These are phyloP conservation scores for Harpagifer antarcticus DNA, from an alignment of 2,797 vertebrate species.

Conservation along the genomic window DNA sequence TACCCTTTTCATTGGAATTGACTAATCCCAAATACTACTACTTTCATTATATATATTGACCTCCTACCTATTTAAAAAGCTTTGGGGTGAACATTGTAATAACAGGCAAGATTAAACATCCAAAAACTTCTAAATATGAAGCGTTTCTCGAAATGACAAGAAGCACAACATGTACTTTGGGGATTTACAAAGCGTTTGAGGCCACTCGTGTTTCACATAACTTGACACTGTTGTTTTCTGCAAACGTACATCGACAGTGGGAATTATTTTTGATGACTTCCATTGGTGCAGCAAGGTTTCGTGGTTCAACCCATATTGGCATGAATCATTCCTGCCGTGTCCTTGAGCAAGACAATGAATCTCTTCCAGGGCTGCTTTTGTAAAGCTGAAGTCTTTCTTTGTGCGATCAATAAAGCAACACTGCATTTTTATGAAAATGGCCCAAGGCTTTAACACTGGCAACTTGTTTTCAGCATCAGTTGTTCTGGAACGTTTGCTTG, in stretches of 20 bases:
- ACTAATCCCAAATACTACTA: background rate
- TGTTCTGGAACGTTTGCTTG: constrained; percentile 61
- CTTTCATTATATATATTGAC: too few relatives aligned
- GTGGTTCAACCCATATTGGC: constrained; percentile 1
- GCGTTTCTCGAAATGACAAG: background rate
- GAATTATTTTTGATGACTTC: constrained; percentile 15
- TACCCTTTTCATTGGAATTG: too few relatives aligned
- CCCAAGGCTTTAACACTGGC: constrained; percentile 45
- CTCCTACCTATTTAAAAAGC: too few relatives aligned
- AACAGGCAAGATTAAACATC: too few relatives aligned
- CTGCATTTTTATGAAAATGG: constrained; percentile 67
- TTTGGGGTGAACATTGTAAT: too few relatives aligned
- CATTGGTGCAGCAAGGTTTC: background rate
- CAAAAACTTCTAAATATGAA: background rate
- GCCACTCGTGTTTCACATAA: background rate
- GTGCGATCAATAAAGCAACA: constrained; percentile 63
- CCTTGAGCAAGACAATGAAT: constrained; percentile 25
- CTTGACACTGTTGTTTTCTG: background rate
- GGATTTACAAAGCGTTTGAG: too few relatives aligned
- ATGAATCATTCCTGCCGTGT: constrained; percentile 11
- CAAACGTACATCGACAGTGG: background rate
- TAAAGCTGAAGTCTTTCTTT: constrained; percentile 21
- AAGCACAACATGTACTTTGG: too few relatives aligned
- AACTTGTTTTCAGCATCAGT: constrained; percentile 61
- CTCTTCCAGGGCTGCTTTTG: background rate